Evolutionary conservation across 2,888 invertebrate genomes (phyloP), one percentile per base, ranked within the genome.

Genomic region (Willowsia nigromaculata): DNA sequence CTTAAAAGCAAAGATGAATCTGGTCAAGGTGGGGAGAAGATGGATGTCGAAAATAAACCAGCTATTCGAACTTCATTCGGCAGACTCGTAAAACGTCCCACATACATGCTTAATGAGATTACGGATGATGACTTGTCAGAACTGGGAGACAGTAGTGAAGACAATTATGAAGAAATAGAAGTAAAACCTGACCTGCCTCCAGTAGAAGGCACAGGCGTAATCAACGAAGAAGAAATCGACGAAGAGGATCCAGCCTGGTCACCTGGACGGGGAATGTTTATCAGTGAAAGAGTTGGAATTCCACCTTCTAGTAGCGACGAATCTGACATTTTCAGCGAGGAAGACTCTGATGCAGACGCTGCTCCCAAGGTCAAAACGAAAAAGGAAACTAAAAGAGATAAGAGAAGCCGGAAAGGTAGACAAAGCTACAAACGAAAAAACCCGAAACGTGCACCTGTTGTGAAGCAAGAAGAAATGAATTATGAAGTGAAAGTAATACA

Each of bases 241-340:
- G 89, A 83, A 25, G 85, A 88, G 50, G 90, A 90, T 83, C 90
- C 89, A 4, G 90, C 78, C 15, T 89, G 90, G 88, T 86, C 86
- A 18, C 88, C 90, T 13, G 84, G 62, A 3, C n/a, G 88, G 13
- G 85, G 88, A 11, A 47, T 80, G 18, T 43, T 65, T 65, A 74
- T 88, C 9, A 85, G 71, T 80, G 88, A 90, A 30, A 68, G 85
- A 62, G 37, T 82, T 22, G 88, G 74, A 13, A 85, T 85, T 30
- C 62, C 65, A 22, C 59, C 82, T 11, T 59, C 89, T 5, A 89
- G 85, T n/a, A 82, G 85, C 40, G 89, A 86, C 9, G 89, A 89
- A n/a, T 86, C 86, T 4, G 89, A 89, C 18, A 71, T 50, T 43
- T n/a, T 53, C 7, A 76, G 56, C 15, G 89, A 89, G 56, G 56